These are phyloP conservation scores for Tinea trinotella DNA, from an alignment of 2,888 invertebrate species.

Conservation along the genomic window DNA sequence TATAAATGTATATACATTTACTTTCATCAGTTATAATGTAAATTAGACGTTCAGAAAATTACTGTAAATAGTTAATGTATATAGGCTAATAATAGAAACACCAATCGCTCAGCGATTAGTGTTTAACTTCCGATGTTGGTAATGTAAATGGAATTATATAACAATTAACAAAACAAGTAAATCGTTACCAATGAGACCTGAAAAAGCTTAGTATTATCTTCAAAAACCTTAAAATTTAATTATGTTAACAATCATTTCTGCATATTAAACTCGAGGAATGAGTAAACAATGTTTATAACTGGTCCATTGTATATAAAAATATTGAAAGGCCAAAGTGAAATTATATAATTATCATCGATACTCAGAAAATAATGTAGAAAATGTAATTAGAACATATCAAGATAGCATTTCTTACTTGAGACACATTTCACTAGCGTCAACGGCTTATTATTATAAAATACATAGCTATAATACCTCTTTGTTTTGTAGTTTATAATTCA, in stretches of 20 bases:
- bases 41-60: not conserved
- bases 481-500: constrained; percentile 37
- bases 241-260: not conserved
- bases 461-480: constrained; percentile 35
- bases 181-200: constrained; percentile 10
- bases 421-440: constrained; percentile 4
- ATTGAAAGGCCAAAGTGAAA: not conserved
- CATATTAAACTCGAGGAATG: not conserved
- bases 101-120: constrained; percentile 58
- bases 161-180: not conserved
- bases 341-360: not conserved
- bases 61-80: constrained; percentile 65
- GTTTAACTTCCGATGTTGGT: not conserved
- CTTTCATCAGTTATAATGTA: constrained; percentile 5
- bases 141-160: not conserved
- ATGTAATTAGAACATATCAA: constrained; percentile 5
- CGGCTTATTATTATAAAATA: not conserved
- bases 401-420: not conserved
- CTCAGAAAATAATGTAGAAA: not conserved
- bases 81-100: constrained; percentile 47
- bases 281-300: not conserved
- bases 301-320: not conserved
- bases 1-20: not conserved
- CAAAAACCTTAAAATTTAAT: not conserved
- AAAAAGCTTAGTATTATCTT: not conserved